Evolutionary conservation across 64 coral and sea anemone genomes (phyloP), one percentile per base, ranked within the genome.

Genomic region (Cladopsammia gracilis): DNA sequence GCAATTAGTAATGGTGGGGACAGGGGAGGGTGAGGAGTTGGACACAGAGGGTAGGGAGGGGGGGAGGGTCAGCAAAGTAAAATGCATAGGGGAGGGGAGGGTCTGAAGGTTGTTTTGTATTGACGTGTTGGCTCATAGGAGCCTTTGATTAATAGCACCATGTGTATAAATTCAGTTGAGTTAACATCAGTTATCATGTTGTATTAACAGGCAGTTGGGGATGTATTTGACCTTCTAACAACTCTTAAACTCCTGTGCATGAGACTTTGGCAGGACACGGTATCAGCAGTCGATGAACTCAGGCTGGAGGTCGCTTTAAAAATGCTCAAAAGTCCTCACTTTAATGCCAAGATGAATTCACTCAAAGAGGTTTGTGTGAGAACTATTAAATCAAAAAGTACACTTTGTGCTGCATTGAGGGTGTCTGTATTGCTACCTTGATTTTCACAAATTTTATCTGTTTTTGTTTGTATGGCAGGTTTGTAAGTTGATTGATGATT

Each of bases 301-400:
- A 85, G 96, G 45, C 88, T 97, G 79, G 96, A 97, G 43, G 96
- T 97, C 34, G 96, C 96, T 44, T 57, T 97, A 53, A 97, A 97
- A 58, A 97, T 97, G 96, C 62, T 97, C 9, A 97, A 97, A 73
- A 94, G 92, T 64, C 96, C 96, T 58, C 96, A 97, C 62, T 97
- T 97, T 59, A 97, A 97, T 94, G 96, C 96, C 49, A 97, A 97
- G 80, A 97, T 97, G 96, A 97, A 97, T 82, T 97, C 96, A 13
- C 58, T 97, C 34, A 97, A 97, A 67, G 95, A 97, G 82, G 95
- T 96, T 64, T 43, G 77, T 74, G 5, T 11, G 52, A 10, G 7
- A 48, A 14, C 4, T 25, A 48, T 48, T 19, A 11, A 34, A 34
- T 34, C 0, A 34, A 34, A 34, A 34, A 34, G 2, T 1, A 34